Evolutionary conservation across 2,113 vertebrate species (phyloP), one percentile per base, ranked within the genome.

Genomic region (Semicossyphus pulcher): DNA sequence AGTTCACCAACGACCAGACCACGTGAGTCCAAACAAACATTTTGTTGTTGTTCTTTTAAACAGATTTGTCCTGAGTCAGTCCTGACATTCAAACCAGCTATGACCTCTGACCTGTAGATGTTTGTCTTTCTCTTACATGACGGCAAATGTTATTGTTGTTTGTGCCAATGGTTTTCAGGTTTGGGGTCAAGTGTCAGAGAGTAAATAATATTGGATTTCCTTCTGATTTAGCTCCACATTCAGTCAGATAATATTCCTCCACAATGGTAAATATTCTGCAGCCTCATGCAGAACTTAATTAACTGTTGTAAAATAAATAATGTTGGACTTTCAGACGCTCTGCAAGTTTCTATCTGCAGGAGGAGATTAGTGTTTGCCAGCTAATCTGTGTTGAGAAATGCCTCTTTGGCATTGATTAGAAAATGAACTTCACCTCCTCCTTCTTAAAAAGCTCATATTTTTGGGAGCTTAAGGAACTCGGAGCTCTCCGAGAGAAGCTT

Each of bases 1-100:
- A 98, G 92, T 99, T 99, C 87, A 88, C 88, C 20, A 96, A 98
- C 20, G 97, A 99, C 36, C 97, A 97, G 91, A 98, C 96, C 5
- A 94, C 93, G 97, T 98, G 93, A 96, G 97, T 91, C 57, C 12
- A 7, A 16, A 10, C 47, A 1, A 18, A 21, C 5, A 2, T 39
- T 8, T 7, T 23, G n/a, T n/a, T n/a, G n/a, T n/a, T n/a, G n/a
- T n/a, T n/a, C n/a, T n/a, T n/a, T n/a, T n/a, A n/a, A n/a, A n/a
- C n/a, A n/a, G n/a, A n/a, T n/a, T n/a, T n/a, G n/a, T n/a, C n/a
- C n/a, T n/a, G n/a, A n/a, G n/a, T n/a, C n/a, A n/a, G n/a, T n/a
- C n/a, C n/a, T n/a, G n/a, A n/a, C n/a, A n/a, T n/a, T n/a, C n/a
- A n/a, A n/a, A n/a, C n/a, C n/a, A n/a, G n/a, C n/a, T n/a, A n/a